These are phyloP conservation scores for crab-eating macaque (Macaca fascicularis) DNA, from an alignment of 2,113 vertebrate species.

Conservation along the genomic window DNA sequence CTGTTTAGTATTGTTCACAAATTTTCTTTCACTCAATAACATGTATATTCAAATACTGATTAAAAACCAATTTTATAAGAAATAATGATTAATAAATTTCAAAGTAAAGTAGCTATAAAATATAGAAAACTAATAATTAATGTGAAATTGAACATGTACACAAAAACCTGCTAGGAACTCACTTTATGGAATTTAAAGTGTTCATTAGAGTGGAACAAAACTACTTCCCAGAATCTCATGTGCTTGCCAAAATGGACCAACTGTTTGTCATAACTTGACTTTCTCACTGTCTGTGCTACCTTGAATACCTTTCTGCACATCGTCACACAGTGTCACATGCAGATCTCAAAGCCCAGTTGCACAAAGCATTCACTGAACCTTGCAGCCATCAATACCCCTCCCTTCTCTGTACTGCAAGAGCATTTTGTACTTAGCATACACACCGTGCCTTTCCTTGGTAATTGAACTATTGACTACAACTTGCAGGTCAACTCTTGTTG, in stretches of 20 bases:
- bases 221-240: neutral
- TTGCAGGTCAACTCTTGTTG: neutral
- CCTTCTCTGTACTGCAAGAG: neutral
- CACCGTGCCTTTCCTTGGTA: neutral
- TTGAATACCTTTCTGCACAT: neutral
- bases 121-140: neutral
- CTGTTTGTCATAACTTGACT: neutral
- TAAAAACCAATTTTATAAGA: neutral
- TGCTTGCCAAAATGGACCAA: neutral
- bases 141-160: neutral
- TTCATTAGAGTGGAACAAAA: neutral
- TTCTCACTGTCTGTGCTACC: neutral
- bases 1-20: neutral
- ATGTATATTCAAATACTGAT: neutral
- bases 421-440: neutral
- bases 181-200: constrained; percentile 9
- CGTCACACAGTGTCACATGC: neutral
- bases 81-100: constrained; percentile 18
- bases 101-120: neutral
- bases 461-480: neutral
- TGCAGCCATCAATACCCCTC: neutral
- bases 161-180: neutral
- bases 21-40: neutral
- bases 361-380: neutral
- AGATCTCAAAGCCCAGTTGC: neutral